Evolutionary conservation across 2,113 vertebrate genomes (phyloP), one percentile per base, ranked within the genome.

Genomic region (Trematocara stigmaticum): DNA sequence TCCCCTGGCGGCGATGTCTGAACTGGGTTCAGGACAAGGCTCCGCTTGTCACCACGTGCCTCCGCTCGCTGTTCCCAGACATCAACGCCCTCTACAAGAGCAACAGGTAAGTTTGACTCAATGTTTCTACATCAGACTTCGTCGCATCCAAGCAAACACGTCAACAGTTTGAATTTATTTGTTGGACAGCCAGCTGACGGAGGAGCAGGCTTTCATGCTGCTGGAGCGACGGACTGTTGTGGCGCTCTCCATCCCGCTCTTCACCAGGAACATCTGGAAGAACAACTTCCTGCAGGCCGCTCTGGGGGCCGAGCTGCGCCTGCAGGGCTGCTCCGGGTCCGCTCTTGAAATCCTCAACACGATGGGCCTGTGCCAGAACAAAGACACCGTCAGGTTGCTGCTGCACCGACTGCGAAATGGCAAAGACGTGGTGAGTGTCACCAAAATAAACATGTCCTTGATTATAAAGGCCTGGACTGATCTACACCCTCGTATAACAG

Each of bases 191-290:
- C 84, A 87, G 79, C n/a, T 95, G 89, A 82, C 93, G 0, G 92
- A 91, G 79, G 91, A 94, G 9, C 93, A 94, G 86, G 94, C 94
- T 10, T 82, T 91, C 78, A 85, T 55, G 7, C 84, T 93, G 84
- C 86, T 95, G 87, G 91, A 91, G 64, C 92, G 93, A 20, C 88
- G 94, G 5, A 45, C 88, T 1, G 92, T 95, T 84, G 89, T 94
- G 82, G 92, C 93, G 2, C 92, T 95, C 31, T 90, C 94, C 69
- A 80, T 95, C 69, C 93, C 93, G 2, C 94, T 95, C 16, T 95
- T 95, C 90, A 94, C 93, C 80, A 91, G 94, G 69, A 95, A 95
- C 91, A 94, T 94, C 87, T 95, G 93, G 93, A 94, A 91, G 87
- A 94, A 94, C 86, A 95, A 94, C 81, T 95, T 93, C 86, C 83